Conservation (phyloP, 1,140 invertebrate genomes). For the Atopsyche davidsoni region DNA sequence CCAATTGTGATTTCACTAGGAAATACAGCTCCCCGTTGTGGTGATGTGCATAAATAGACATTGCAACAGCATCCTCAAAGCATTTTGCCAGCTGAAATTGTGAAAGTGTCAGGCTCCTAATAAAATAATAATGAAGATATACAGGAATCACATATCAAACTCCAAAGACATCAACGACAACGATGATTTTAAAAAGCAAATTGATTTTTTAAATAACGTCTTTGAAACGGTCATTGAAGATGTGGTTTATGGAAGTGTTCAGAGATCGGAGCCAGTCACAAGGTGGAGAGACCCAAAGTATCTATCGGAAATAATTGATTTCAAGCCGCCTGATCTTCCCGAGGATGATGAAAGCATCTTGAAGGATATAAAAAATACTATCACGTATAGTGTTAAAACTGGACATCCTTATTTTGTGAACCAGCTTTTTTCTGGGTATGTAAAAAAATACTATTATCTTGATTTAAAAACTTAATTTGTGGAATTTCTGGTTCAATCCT, state of each 20-base stretch:
- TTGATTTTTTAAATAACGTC: slow-evolving; percentile 34
- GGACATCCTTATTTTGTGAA: slow-evolving; percentile 85
- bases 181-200: slow-evolving; percentile 35
- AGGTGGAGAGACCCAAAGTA: slow-evolving; percentile 66
- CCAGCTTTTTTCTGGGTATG: slow-evolving; percentile 69
- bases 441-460: too few relatives aligned
- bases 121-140: too few relatives aligned
- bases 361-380: slow-evolving; percentile 56
- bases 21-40: neutral
- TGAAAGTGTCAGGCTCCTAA: slow-evolving; percentile 12
- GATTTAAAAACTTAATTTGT: too few relatives aligned
- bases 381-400: slow-evolving; percentile 80
- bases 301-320: slow-evolving; percentile 58
- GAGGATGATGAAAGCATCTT: slow-evolving; percentile 63
- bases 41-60: neutral
- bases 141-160: too few relatives aligned
- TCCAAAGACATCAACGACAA: too few relatives aligned
- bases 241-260: slow-evolving; percentile 67
- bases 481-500: too few relatives aligned
- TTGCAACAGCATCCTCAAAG: neutral
- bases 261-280: slow-evolving; percentile 61
- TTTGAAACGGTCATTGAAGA: slow-evolving; percentile 57
- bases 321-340: slow-evolving; percentile 53
- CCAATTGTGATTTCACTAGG: neutral
- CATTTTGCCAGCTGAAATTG: neutral